Base-by-base conservation (phyloP, 1,140 invertebrate genomes). In the Copidosoma floridanum region DNA sequence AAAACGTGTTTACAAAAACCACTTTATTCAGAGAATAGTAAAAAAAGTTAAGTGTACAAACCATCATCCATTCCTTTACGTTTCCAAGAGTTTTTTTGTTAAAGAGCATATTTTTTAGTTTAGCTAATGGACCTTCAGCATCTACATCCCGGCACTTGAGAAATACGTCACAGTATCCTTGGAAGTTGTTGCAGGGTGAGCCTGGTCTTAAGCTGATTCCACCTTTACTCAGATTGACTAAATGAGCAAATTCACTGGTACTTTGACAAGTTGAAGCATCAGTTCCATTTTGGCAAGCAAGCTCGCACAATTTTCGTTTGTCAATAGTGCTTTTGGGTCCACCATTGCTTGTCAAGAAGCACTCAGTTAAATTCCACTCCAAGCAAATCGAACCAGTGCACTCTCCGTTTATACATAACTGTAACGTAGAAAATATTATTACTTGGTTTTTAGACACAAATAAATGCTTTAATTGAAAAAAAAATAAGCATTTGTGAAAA, bases 131-230 rank as follows among this genome's bases (percentile, higher is more conserved):
- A 37, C 98, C 98, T 73, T 99, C 97, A 0, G 96, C 95, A 82
- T 99, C 97, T 12, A 99, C 95, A 1, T 93, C 92, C 65, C 97
- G 87, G 77, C 97, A 99, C 80, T 97, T 97, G 21, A 95, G 86
- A 81, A 99, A 99, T 50, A 98, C 96, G 81, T 99, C 97, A 82
- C 97, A 99, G 81, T 99, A 99, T 52, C 94, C 93, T 83, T 94
- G 92, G 81, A 96, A 99, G 81, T 99, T 97, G 79, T 99, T 95
- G 81, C 97, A 99, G 0, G 97, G 96, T 44, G 96, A 95, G 26
- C 97, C 97, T 56, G 94, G 91, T 57, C 93, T 83, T 27, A 97
- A 80, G 68, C 91, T 93, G 56, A 97, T 93, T 3, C 94, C 94
- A 4, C 93, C 94, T 1, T 82, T 76, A 1, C 92, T 90, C 60